These are phyloP conservation scores for Chiridota heheva DNA, from an alignment of 35 echinoderm and acorn worm species.

Conservation along the genomic window DNA sequence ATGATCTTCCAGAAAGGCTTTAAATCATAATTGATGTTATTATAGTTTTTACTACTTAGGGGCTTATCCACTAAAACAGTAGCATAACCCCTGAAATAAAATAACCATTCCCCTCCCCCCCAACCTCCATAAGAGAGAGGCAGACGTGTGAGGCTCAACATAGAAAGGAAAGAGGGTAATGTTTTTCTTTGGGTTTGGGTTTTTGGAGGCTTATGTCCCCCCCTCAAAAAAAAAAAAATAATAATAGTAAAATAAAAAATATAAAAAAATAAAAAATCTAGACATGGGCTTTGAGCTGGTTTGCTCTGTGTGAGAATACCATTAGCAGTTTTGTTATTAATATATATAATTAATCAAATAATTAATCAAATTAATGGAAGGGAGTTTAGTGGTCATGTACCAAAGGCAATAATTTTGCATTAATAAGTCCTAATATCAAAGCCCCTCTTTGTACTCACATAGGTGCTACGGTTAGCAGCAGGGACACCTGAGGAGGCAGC, in stretches of 20 bases:
- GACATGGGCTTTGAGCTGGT: too few species aligned
- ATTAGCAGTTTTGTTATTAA: background rate
- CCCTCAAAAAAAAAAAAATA: background rate
- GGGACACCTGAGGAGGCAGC: constrained; percentile 9
- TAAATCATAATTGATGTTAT: too few species aligned
- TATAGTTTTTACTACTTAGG: too few species aligned
- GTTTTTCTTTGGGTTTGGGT: background rate
- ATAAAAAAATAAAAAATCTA: background rate
- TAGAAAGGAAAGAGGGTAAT: background rate
- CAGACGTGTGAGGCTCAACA: background rate
- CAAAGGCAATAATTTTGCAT: too few species aligned
- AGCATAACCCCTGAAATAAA: too few species aligned
- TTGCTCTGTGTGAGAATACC: background rate
- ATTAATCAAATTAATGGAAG: too few species aligned
- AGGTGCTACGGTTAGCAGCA: constrained; percentile 48
- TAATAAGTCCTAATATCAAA: too few species aligned
- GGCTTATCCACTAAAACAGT: too few species aligned
- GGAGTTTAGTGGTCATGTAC: too few species aligned
- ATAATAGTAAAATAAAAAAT: background rate
- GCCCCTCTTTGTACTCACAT: background rate
- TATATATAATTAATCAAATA: background rate
- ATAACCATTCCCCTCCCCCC: too few species aligned
- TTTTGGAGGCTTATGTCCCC: background rate
- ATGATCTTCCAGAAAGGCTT: too few species aligned
- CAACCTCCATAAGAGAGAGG: background rate